Evolutionary conservation across 2,797 vertebrate genomes (phyloP), one percentile per base, ranked within the genome.

Genomic region (Aldrovandia affinis): DNA sequence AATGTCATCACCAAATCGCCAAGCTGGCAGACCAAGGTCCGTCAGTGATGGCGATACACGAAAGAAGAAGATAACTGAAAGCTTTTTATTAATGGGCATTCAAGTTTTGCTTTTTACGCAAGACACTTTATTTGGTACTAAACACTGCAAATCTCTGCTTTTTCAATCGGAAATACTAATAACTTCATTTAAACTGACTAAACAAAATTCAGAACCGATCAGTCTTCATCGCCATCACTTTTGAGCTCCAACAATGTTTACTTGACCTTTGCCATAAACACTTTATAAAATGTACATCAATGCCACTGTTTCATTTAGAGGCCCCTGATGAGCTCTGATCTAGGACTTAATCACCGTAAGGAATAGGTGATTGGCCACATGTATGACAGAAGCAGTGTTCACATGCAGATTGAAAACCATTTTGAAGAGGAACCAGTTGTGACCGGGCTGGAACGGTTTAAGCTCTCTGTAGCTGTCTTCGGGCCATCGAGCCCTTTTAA

Each of bases 71-170:
- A n/a, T n/a, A n/a, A 70, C 33, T 70, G 65, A 70, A 36, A 70
- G 65, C 65, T 70, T 44, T 39, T 57, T 75, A 42, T 75, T 75
- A 75, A 75, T 9, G 39, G 70, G 70, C 70, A 42, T 44, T 75
- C 39, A 22, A 22, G 5, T 75, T 78, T 52, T 44, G 14, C 22
- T 78, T 78, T 52, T 52, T 78, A 78, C 25, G n/a, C 77, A 78
- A 30, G 54, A 78, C 6, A 77, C n/a, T 78, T 54, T 18, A 50
- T 30, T 54, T 28, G 50, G 77, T 78, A 52, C 77, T 78, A 50
- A 78, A 54, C 44, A 54, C 28, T 78, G 70, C 70, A 75, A 75
- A 44, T 78, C 2, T 78, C 3, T 78, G 50, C 77, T 52, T 54
- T 4, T 52, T 28, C 14, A 9, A 52, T 25, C 70, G 22, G 77